Evolutionary conservation across 2,113 vertebrate genomes (phyloP), one percentile per base, ranked within the genome.

Genomic region (Sterna hirundo): DNA sequence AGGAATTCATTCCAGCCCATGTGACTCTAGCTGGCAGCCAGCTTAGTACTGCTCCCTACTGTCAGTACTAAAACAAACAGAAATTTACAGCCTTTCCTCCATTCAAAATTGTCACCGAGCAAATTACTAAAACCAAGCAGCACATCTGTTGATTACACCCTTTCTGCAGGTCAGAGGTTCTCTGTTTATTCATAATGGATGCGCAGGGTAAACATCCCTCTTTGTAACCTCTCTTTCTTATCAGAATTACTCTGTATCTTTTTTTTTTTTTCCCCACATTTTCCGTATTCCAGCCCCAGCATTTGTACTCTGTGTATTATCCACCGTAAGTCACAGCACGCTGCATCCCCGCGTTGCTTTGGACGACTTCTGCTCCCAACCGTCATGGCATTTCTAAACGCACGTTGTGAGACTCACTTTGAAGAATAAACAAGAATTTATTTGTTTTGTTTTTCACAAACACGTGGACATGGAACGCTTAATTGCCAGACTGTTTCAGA

Each of bases 31-130:
- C 84, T 96, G 97, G 94, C 95, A 95, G 96, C 81, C 86, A 88
- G 93, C 94, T 94, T 83, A 95, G 96, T 23, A 97, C 95, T 97
- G 97, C 96, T 97, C 95, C 94, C 94, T 97, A 88, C 94, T 92
- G 96, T 96, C 95, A 96, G 95, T 66, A 94, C 87, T 88, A 90
- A 95, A 94, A 47, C 93, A 91, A 93, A 80, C 89, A 84, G 80
- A 85, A 95, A 94, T 91, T 91, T 80, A 93, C 75, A 87, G 88
- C 94, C 66, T 82, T 44, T 38, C 52, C 72, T 82, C 47, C 57
- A 42, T n/a, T 79, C 91, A 69, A 6, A 68, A 64, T 32, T 62
- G 81, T 82, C 88, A 54, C 86, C 21, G 74, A 76, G 49, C 52
- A 70, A 68, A 60, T 22, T 21, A 57, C 25, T 1, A 9, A 90